phyloP scores from a whole-genome alignment of 2,888 invertebrate species.

The Encarsia formosa region DNA sequence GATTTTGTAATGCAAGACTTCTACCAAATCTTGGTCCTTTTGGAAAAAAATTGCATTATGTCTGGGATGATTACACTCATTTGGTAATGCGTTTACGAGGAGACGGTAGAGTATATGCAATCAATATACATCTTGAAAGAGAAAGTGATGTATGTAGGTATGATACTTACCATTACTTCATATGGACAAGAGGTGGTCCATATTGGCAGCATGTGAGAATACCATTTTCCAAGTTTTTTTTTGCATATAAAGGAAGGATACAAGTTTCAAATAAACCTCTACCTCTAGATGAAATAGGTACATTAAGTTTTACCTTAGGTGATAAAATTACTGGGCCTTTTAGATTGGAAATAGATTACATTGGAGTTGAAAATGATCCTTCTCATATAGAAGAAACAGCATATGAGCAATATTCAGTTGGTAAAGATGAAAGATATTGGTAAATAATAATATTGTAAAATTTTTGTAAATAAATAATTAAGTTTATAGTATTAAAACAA shows the following conservation, averaged over 20 bases:
- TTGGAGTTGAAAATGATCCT: slow-evolving; percentile 81
- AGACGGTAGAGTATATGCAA: slow-evolving; percentile 86
- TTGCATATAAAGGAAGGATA: slow-evolving; percentile 76
- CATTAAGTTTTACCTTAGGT: slow-evolving; percentile 77
- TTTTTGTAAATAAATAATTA: slow-evolving; percentile 16
- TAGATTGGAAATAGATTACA: slow-evolving; percentile 85
- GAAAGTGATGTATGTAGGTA: slow-evolving; percentile 84
- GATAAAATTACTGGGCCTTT: slow-evolving; percentile 83
- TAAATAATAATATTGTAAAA: neutral
- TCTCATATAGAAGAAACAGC: slow-evolving; percentile 80
- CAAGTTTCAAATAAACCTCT: slow-evolving; percentile 76
- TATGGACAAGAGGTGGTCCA: slow-evolving; percentile 95
- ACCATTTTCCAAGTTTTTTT: slow-evolving; percentile 89
- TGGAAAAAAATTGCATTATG: slow-evolving; percentile 62
- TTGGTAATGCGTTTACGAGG: slow-evolving; percentile 79
- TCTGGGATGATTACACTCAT: slow-evolving; percentile 76
- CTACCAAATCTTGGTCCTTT: slow-evolving; percentile 75
- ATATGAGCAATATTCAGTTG: slow-evolving; percentile 64
- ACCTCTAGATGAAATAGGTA: slow-evolving; percentile 60
- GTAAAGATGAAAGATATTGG: slow-evolving; percentile 9
- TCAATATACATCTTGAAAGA: slow-evolving; percentile 74
- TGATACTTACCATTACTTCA: slow-evolving; percentile 78
- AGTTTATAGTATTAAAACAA: slow-evolving; percentile 17
- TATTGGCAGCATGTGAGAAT: slow-evolving; percentile 93
- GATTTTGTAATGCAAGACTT: slow-evolving; percentile 78